Conservation (phyloP, 2,113 vertebrate genomes). For the Nesogale talazaci region DNA sequence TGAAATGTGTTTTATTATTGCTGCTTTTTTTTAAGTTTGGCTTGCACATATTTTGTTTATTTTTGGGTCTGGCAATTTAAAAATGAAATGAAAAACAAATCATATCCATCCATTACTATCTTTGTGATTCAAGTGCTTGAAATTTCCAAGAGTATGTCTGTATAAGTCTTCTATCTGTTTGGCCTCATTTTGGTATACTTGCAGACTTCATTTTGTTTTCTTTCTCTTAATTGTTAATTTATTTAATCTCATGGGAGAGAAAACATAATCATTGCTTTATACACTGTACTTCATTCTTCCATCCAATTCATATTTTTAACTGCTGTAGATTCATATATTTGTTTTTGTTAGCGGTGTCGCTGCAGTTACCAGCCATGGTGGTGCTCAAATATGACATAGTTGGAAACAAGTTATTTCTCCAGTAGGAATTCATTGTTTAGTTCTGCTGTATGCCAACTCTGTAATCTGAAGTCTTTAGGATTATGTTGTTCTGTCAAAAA, state of each 20-base stretch:
- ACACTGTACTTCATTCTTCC: constrained; percentile 85
- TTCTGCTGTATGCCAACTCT: constrained; percentile 80
- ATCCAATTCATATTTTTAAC: constrained; percentile 84
- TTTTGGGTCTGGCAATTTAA: constrained; percentile 92
- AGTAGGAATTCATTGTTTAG: constrained; percentile 77
- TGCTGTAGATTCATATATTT: constrained; percentile 84
- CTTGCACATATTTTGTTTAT: constrained; percentile 86
- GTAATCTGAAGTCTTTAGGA: constrained; percentile 66
- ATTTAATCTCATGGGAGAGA: constrained; percentile 88
- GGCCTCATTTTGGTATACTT: constrained; percentile 91
- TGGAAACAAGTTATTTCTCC: constrained; percentile 84
- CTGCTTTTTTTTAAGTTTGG: constrained; percentile 82
- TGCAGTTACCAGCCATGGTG: constrained; percentile 76
- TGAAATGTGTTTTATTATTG: constrained; percentile 75
- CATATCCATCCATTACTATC: constrained; percentile 90
- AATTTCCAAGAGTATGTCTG: constrained; percentile 89
- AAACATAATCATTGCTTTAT: constrained; percentile 87
- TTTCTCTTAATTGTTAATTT: constrained; percentile 89
- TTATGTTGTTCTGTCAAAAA: constrained; percentile 61
- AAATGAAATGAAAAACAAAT: constrained; percentile 84
- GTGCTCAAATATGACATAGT: constrained; percentile 61
- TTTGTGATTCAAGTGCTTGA: constrained; percentile 90
- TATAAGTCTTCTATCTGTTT: constrained; percentile 90
- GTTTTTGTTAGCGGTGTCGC: constrained; percentile 81
- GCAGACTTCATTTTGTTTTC: constrained; percentile 94